These are phyloP conservation scores for Tetranychus truncatus DNA, from an alignment of 2,888 invertebrate genomes.

Conservation along the genomic window DNA sequence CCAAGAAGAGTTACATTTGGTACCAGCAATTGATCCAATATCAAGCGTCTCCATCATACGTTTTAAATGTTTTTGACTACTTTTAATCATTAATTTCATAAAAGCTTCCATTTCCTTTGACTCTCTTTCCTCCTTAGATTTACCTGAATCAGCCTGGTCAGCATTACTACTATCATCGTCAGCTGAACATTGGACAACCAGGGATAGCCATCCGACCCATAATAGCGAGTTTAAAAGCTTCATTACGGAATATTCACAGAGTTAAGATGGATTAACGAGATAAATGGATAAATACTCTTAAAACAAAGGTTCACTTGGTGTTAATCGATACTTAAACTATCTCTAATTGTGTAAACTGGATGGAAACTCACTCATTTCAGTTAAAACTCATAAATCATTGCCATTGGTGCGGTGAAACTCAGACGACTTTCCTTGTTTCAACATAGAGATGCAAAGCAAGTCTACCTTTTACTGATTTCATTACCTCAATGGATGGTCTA, in stretches of 20 bases:
- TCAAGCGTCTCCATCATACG: neutral
- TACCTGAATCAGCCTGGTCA: neutral
- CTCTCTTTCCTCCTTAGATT: neutral
- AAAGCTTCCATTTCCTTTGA: neutral
- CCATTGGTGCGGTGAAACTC: neutral
- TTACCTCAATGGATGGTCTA: no score
- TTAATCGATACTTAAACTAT: neutral
- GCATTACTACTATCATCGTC: neutral
- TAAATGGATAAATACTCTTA: neutral
- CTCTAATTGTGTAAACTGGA: neutral
- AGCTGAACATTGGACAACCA: neutral
- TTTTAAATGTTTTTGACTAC: neutral
- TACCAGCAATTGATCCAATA: neutral
- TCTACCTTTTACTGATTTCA: no score
- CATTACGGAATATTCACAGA: neutral
- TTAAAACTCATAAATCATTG: neutral
- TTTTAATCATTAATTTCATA: neutral
- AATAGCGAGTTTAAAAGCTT: neutral
- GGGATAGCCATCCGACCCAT: neutral
- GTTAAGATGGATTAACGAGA: neutral
- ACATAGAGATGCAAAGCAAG: no score
- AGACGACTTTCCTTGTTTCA: no score
- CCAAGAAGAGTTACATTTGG: neutral
- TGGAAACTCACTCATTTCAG: neutral
- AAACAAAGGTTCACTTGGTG: neutral